A percentile compares a stretch with the other conserved stretches of the same genome.
Evolutionary conservation across 2,797 vertebrate genomes (phyloP).

Genomic region (Syncerus caffer): DNA sequence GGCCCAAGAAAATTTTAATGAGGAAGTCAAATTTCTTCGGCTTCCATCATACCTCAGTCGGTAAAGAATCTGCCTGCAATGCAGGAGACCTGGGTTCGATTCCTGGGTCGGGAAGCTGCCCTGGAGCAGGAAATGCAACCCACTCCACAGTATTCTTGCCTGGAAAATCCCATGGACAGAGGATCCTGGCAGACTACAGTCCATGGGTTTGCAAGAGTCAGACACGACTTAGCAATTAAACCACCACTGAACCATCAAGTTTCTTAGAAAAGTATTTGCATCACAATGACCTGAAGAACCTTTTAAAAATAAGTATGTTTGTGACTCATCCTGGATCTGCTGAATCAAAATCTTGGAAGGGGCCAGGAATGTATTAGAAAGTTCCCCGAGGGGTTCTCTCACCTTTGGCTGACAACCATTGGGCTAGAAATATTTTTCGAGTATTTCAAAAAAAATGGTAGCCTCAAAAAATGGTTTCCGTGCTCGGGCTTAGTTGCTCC

Average conservation of each 20-base stretch:
- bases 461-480: not conserved
- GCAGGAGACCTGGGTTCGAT: not conserved
- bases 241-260: not conserved
- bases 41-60: fast-evolving
- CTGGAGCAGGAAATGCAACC: not conserved
- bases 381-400: not conserved
- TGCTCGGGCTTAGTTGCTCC: not conserved
- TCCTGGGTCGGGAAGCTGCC: not conserved
- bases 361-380: not conserved
- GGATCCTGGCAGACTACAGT: not conserved
- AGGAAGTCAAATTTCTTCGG: not conserved
- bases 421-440: not conserved
- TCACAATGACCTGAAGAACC: not conserved
- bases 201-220: not conserved
- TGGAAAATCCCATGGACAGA: not conserved
- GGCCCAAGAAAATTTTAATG: not conserved
- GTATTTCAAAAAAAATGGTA: not conserved
- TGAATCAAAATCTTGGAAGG: not conserved
- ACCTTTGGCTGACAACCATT: not conserved
- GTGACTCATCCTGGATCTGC: not conserved
- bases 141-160: not conserved
- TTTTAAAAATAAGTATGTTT: not conserved
- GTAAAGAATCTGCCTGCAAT: not conserved
- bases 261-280: not conserved
- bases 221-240: fast-evolving